phyloP scores from a whole-genome alignment of 2,888 invertebrate genomes.

The Bhutanitis thaidina region DNA sequence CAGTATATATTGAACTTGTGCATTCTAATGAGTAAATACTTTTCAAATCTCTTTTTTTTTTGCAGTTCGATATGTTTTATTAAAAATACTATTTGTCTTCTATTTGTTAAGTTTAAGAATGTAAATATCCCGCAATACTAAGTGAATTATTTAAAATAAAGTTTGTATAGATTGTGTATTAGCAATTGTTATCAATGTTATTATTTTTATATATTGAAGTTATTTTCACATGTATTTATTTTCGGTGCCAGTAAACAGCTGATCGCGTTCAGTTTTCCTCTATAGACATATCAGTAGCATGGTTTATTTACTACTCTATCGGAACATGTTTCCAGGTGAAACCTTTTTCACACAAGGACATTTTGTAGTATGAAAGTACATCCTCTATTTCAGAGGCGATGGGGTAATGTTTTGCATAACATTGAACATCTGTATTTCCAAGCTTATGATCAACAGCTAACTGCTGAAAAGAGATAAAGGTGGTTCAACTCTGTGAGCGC shows the following conservation, averaged over 20 bases:
- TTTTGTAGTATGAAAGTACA: conserved; percentile 6
- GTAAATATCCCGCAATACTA: conserved; percentile 58
- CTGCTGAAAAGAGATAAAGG: too few species aligned
- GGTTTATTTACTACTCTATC: conserved; percentile 11
- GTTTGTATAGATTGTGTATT: conserved; percentile 62
- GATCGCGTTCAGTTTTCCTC: conserved; percentile 24
- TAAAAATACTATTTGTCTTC: conserved; percentile 11
- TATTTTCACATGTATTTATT: conserved; percentile 40
- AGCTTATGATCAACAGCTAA: too few species aligned
- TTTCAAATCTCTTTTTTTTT: background rate
- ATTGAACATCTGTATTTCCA: too few species aligned
- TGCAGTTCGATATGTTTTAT: conserved; percentile 10
- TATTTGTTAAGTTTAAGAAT: conserved; percentile 42
- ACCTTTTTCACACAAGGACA: background rate
- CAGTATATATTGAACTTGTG: conserved; percentile 9
- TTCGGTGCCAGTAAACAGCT: conserved; percentile 40
- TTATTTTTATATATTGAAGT: conserved; percentile 37
- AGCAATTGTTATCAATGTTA: conserved; percentile 54
- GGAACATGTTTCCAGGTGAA: background rate
- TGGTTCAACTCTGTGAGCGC: too few species aligned
- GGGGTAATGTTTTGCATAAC: too few species aligned
- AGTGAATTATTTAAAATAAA: conserved; percentile 52
- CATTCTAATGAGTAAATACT: conserved; percentile 3
- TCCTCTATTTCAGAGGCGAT: background rate
- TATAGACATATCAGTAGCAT: conserved; percentile 33